Base-by-base conservation (phyloP, 1,140 invertebrate genomes). In the Heterodera carotae region DNA sequence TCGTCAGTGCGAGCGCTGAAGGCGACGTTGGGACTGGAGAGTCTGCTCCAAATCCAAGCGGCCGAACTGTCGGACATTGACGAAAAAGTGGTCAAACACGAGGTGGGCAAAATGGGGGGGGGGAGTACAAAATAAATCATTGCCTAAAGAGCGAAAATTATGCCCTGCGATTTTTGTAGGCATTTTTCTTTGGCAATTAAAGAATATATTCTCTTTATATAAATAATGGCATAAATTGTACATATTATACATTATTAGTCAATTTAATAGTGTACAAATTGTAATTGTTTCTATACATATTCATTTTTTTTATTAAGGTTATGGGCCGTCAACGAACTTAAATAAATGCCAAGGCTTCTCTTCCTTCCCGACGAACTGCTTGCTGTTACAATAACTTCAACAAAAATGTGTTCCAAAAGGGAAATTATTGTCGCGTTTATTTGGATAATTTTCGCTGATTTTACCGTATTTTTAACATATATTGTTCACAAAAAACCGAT, bases 1-100 rank as follows among this genome's bases (percentile, higher is more conserved):
- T 88, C 86, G 0, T 88, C 86, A 6, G 85, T 87, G 53, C 80
- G 86, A 36, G 85, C 86, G 22, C 77, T 87, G 33, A 87, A 87
- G 68, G 85, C 86, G 6, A 84, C 85, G 3, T 81, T 87, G 27
- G 85, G 85, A n/a, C 67, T 87, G 62, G 86, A 87, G 67, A 84
- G 82, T n/a, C 81, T 87, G 74, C 86, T 86, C 79, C 86, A 86
- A 62, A 84, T 87, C 6, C 85, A 87, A 73, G 85, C 85, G 7
- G 85, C 86, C 7, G 85, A 87, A 64, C 79, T 87, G 59, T 88
- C 86, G 10, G 85, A 87, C 66, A 83, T 87, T 39, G 85, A 87
- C 62, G 85, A 87, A 79, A 87, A 87, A 77, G 79, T 76, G 27
- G 81, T 88, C 79, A 87, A 87, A 80, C 70, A 73, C 76, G 86